Evolutionary conservation across 64 coral and sea anemone genomes (phyloP).

Genomic region (Stichodactyla mertensii): DNA sequence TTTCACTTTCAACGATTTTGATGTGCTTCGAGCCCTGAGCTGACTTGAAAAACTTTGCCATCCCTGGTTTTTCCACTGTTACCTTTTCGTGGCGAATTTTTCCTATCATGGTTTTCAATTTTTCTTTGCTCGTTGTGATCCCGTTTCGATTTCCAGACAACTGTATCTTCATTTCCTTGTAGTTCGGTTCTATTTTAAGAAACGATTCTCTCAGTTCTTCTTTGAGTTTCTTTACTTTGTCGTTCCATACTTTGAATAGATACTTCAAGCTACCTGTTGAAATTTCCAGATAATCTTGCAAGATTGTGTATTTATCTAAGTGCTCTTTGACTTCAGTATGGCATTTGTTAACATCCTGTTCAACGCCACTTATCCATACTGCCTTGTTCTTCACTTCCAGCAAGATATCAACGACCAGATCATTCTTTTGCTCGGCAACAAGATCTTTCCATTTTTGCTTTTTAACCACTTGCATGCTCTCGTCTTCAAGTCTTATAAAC

Average conservation of each 20-base stretch:
- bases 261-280: conserved; percentile 22
- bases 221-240: conserved; percentile 28
- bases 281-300: background rate
- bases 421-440: background rate
- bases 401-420: conserved; percentile 11
- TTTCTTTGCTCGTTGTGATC: background rate
- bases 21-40: conserved; percentile 15
- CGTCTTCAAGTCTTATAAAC: conserved; percentile 8
- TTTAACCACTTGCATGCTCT: conserved; percentile 26
- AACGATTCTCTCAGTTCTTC: conserved; percentile 9
- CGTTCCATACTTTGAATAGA: conserved; percentile 28
- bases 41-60: conserved; percentile 49
- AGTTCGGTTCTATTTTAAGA: background rate
- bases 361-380: conserved; percentile 53
- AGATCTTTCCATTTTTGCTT: conserved; percentile 29
- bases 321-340: background rate
- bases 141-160: conserved; percentile 40
- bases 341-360: conserved; percentile 15
- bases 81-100: conserved; percentile 5
- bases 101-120: background rate
- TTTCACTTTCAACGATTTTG: conserved; percentile 24
- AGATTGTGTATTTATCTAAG: conserved; percentile 45
- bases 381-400: background rate
- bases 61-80: conserved; percentile 46
- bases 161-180: conserved; percentile 22